Percentiles rank a stretch among this genome's conserved stretches.
These are phyloP conservation scores for Macrotrachela quadricornifera DNA, from an alignment of 1,140 invertebrate genomes.

Conservation along the genomic window DNA sequence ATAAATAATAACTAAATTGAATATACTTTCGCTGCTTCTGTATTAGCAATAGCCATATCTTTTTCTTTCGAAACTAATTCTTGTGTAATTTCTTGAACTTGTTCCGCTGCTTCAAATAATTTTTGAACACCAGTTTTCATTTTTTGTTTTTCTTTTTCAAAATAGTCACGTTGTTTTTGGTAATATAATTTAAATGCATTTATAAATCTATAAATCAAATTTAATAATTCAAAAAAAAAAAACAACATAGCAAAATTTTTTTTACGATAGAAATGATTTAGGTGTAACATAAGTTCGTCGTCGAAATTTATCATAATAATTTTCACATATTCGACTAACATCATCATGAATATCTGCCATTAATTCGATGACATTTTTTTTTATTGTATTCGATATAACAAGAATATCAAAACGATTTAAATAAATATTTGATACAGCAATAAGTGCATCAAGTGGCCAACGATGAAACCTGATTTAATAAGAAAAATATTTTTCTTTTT, in stretches of 20 bases:
- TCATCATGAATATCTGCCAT: conserved; percentile 65
- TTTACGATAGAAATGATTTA: conserved; percentile 21
- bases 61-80: conserved; percentile 79
- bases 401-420: neutral
- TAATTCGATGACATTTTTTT: conserved; percentile 26
- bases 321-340: conserved; percentile 40
- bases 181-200: too few relatives aligned
- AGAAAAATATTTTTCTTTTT: conserved; percentile 15
- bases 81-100: conserved; percentile 66
- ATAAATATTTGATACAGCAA: conserved; percentile 45
- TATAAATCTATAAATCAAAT: too few relatives aligned
- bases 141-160: too few relatives aligned
- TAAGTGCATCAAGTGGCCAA: conserved; percentile 33
- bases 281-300: conserved; percentile 30
- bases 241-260: too few relatives aligned
- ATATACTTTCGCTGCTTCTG: conserved; percentile 56
- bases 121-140: conserved; percentile 42
- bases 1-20: too few relatives aligned
- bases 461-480: conserved; percentile 16
- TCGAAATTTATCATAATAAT: conserved; percentile 43
- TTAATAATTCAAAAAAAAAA: too few relatives aligned
- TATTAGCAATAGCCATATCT: conserved; percentile 61
- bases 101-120: conserved; percentile 71
- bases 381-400: neutral
- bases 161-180: too few relatives aligned